Percentiles rank a stretch among this genome's conserved stretches.
Conservation (phyloP, 2,888 invertebrate species). For the Tachina fera region DNA sequence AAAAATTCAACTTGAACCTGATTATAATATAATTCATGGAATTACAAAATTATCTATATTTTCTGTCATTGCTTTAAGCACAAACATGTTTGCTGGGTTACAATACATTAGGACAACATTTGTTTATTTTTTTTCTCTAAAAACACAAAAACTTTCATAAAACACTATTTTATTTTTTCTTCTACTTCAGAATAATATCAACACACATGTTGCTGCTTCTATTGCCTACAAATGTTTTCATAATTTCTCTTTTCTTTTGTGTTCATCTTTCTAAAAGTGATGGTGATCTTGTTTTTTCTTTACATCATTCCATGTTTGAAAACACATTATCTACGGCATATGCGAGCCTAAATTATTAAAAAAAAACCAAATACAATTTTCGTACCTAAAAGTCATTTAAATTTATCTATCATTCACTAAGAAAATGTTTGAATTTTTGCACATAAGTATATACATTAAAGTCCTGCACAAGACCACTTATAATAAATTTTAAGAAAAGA, state of each 20-base stretch:
- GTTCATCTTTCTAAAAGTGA: constrained; percentile 7
- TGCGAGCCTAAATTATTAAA: constrained; percentile 17
- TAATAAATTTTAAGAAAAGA: too few relatives aligned
- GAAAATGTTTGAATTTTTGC: constrained; percentile 43
- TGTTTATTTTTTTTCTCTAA: constrained; percentile 14
- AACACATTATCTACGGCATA: constrained; percentile 1
- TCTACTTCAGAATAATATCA: neutral
- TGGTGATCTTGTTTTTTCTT: constrained; percentile 29
- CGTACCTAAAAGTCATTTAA: constrained; percentile 43
- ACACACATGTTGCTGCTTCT: constrained; percentile 37
- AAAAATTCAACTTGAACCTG: too few relatives aligned
- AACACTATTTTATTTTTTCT: neutral
- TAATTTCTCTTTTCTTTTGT: constrained; percentile 38
- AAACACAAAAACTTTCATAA: neutral
- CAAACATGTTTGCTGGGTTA: constrained; percentile 23
- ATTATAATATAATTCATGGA: too few relatives aligned
- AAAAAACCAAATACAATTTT: constrained; percentile 1
- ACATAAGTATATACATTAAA: too few relatives aligned
- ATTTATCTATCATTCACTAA: neutral
- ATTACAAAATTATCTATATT: too few relatives aligned
- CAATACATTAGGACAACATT: neutral
- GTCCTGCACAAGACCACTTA: too few relatives aligned
- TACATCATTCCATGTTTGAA: constrained; percentile 3
- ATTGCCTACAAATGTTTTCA: constrained; percentile 27
- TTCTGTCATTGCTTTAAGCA: neutral